Conservation (phyloP, 2,888 invertebrate genomes). For the Chymomyza procnemis region DNA sequence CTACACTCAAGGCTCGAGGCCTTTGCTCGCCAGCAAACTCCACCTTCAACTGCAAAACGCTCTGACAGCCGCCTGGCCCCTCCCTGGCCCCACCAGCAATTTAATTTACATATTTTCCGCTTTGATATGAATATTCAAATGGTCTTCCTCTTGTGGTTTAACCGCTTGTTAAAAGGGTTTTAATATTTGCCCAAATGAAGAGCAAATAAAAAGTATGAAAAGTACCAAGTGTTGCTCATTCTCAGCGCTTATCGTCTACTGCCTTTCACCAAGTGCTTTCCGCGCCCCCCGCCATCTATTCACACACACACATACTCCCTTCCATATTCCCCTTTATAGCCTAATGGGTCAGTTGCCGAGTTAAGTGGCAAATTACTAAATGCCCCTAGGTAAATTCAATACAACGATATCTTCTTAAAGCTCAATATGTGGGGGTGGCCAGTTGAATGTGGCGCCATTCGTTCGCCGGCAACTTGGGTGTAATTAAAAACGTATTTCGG, state of each 20-base stretch:
- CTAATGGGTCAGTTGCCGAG: neutral
- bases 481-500: neutral
- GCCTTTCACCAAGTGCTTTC: constrained; percentile 12
- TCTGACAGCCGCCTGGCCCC: constrained; percentile 48
- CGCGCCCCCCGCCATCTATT: neutral
- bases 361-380: neutral
- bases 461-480: neutral
- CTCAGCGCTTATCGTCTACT: constrained; percentile 36
- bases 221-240: constrained; percentile 33
- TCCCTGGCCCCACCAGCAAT: constrained; percentile 54
- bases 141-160: constrained; percentile 19
- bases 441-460: neutral
- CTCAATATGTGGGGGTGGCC: neutral
- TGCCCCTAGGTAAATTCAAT: neutral
- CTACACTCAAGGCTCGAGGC: constrained; percentile 1
- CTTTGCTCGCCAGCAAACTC: neutral
- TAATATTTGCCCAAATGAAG: constrained; percentile 29
- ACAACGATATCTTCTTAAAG: neutral
- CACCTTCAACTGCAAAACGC: neutral
- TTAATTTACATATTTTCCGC: constrained; percentile 55
- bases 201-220: constrained; percentile 8
- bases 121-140: constrained; percentile 35
- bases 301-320: constrained; percentile 8
- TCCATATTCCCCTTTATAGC: no score
- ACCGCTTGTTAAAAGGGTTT: constrained; percentile 29